Conservation (phyloP, 1,140 invertebrate species). For the Drosophila littoralis region DNA sequence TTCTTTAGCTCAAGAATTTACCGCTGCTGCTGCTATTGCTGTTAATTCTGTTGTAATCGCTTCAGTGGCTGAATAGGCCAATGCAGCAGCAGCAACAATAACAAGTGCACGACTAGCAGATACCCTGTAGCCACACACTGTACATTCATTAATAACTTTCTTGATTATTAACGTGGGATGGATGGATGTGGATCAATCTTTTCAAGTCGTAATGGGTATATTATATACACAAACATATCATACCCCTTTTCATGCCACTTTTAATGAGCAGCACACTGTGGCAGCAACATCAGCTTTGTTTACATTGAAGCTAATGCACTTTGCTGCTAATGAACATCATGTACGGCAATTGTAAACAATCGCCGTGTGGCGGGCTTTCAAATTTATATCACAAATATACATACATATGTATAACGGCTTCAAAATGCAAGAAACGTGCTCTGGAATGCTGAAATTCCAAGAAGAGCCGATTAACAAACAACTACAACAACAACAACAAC, state of each 20-base stretch:
- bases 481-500: constrained; percentile 17
- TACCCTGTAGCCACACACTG: neutral
- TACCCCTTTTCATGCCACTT: neutral
- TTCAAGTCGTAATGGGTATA: too few relatives aligned
- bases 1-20: constrained; percentile 75
- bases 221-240: neutral
- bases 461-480: constrained; percentile 28
- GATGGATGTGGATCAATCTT: too few relatives aligned
- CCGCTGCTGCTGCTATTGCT: constrained; percentile 41
- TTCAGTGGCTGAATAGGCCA: constrained; percentile 52
- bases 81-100: constrained; percentile 41
- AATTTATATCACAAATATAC: constrained; percentile 14
- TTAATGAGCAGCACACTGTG: constrained; percentile 13
- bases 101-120: neutral
- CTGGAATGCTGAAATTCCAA: constrained; percentile 42
- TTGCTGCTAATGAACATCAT: constrained; percentile 43
- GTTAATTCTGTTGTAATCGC: constrained; percentile 34
- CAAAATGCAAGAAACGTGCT: constrained; percentile 40
- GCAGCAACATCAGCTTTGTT: constrained; percentile 32
- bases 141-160: neutral
- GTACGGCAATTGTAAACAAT: constrained; percentile 70
- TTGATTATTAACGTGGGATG: too few relatives aligned
- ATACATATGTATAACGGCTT: constrained; percentile 22
- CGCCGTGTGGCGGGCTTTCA: constrained; percentile 32
- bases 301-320: constrained; percentile 47